Evolutionary conservation across 2,797 vertebrate genomes (phyloP).

Genomic region (Lagocephalus sceleratus): DNA sequence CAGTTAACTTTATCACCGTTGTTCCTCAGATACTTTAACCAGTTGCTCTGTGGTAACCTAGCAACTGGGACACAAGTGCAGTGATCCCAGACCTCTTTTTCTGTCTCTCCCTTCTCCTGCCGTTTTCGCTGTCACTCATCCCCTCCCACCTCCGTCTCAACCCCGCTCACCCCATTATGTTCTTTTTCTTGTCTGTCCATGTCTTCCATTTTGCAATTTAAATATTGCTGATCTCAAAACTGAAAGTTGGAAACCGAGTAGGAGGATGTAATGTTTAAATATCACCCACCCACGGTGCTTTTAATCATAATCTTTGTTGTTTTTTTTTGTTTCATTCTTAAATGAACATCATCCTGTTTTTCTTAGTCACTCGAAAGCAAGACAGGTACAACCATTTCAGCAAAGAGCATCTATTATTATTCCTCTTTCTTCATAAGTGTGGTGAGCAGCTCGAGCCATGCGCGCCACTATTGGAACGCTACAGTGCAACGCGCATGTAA

Average conservation of each 20-base stretch:
- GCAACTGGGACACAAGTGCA: conserved; percentile 66
- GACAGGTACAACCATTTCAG: too few relatives aligned
- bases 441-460: too few relatives aligned
- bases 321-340: not conserved
- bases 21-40: conserved; percentile 70
- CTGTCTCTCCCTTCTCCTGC: conserved; percentile 33
- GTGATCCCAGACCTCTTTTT: conserved; percentile 55
- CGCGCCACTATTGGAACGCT: too few relatives aligned
- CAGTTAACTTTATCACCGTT: conserved; percentile 68
- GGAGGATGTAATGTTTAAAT: conserved; percentile 19
- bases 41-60: conserved; percentile 65
- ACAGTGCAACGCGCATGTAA: too few relatives aligned
- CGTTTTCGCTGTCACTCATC: conserved; percentile 8
- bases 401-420: too few relatives aligned
- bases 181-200: conserved; percentile 2
- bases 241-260: not conserved
- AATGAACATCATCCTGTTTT: not conserved
- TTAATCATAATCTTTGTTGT: not conserved
- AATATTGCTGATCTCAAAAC: conserved; percentile 6
- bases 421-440: too few relatives aligned
- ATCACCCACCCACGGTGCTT: conserved; percentile 1
- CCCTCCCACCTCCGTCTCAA: conserved; percentile 5
- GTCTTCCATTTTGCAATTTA: not conserved
- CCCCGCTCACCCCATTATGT: conserved; percentile 7
- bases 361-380: not conserved